Percentiles rank a stretch among this genome's conserved stretches.
phyloP scores from a whole-genome alignment of 2,888 invertebrate species.

The Orgyia antiqua region DNA sequence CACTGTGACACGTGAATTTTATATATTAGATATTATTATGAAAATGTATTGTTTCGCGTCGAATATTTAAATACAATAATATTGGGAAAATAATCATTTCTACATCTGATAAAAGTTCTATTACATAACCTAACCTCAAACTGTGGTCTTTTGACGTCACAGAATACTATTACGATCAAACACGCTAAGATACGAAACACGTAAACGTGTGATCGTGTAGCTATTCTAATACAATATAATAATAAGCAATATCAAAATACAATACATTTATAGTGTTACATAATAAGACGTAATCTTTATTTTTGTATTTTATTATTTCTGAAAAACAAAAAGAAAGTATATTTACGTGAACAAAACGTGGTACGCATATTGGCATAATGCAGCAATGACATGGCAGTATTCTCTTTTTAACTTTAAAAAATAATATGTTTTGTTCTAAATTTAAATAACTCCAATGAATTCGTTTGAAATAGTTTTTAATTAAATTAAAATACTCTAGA shows the following conservation, averaged over 20 bases:
- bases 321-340: too few relatives aligned
- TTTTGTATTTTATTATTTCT: too few relatives aligned
- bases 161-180: conserved; percentile 19
- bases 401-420: conserved; percentile 3
- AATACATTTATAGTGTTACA: too few relatives aligned
- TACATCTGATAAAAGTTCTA: conserved; percentile 35
- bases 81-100: too few relatives aligned
- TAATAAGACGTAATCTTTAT: too few relatives aligned
- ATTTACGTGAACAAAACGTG: conserved; percentile 14
- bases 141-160: conserved; percentile 43
- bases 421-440: conserved; percentile 20
- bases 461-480: conserved; percentile 21
- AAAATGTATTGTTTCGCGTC: too few relatives aligned
- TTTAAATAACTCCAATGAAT: conserved; percentile 31
- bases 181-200: conserved; percentile 15
- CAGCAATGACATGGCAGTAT: conserved; percentile 43
- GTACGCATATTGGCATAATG: conserved; percentile 55
- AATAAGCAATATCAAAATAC: too few relatives aligned
- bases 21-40: too few relatives aligned
- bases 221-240: conserved; percentile 9
- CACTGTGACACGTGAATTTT: too few relatives aligned
- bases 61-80: too few relatives aligned
- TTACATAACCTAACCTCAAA: conserved; percentile 70
- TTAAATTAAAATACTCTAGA: too few relatives aligned
- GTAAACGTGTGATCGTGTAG: conserved; percentile 26